These are phyloP conservation scores for Sebastes vulpes DNA, from an alignment of 2,797 vertebrate genomes.

Conservation along the genomic window DNA sequence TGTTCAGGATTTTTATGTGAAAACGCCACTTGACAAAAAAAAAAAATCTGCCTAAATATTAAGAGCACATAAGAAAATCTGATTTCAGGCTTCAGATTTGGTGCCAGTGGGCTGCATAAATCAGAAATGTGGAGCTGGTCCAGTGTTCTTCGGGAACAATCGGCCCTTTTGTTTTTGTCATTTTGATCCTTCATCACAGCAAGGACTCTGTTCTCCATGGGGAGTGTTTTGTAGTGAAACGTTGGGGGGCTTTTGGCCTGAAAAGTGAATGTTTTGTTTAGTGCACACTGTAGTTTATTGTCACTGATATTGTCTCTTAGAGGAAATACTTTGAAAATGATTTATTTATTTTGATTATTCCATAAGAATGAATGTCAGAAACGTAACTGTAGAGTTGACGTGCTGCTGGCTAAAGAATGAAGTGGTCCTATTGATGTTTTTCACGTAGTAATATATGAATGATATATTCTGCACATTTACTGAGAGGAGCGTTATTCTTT, in stretches of 20 bases:
- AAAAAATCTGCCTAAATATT: background rate
- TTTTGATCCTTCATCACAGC: slow-evolving; percentile 30
- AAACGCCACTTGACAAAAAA: background rate
- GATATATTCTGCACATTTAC: background rate
- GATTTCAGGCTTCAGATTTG: slow-evolving; percentile 18
- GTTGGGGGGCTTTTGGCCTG: background rate
- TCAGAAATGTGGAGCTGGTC: slow-evolving; percentile 23
- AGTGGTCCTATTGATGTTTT: background rate
- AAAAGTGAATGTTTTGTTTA: slow-evolving; percentile 39
- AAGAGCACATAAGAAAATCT: background rate
- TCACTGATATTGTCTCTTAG: background rate
- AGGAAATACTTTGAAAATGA: background rate
- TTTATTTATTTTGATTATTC: background rate
- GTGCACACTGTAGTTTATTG: slow-evolving; percentile 27
- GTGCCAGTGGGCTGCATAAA: slow-evolving; percentile 22
- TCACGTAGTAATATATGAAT: background rate
- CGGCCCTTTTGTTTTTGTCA: slow-evolving; percentile 28
- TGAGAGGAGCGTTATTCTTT: background rate
- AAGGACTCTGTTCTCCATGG: slow-evolving; percentile 36
- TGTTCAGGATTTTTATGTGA: background rate
- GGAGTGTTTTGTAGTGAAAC: slow-evolving; percentile 9
- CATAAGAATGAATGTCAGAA: background rate
- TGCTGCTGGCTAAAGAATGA: background rate
- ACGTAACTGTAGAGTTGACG: background rate
- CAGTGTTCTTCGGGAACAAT: slow-evolving; percentile 32